phyloP scores from a whole-genome alignment of 2,888 invertebrate species.

The Entomobrya multifasciata region DNA sequence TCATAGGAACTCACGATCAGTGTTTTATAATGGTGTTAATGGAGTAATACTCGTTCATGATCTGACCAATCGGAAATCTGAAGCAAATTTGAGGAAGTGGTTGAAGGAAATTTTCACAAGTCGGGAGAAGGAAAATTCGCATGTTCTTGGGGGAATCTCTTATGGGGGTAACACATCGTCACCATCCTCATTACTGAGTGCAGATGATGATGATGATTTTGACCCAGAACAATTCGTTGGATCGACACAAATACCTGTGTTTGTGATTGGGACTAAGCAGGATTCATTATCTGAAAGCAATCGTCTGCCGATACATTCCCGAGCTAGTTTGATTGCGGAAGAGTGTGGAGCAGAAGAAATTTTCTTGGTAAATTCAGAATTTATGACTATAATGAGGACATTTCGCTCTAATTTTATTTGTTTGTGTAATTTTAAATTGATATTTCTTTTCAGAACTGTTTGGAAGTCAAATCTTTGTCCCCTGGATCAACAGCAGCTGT shows the following conservation, averaged over 20 bases:
- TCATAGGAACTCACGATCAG: constrained; percentile 94
- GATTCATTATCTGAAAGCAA: constrained; percentile 83
- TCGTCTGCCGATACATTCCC: constrained; percentile 77
- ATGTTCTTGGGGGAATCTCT: neutral
- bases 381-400: constrained; percentile 5
- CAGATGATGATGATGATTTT: constrained; percentile 83
- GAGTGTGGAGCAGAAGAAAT: constrained; percentile 97
- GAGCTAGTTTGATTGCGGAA: constrained; percentile 88
- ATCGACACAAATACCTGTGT: constrained; percentile 91
- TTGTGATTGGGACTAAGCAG: constrained; percentile 96
- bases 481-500: constrained; percentile 97
- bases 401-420: neutral
- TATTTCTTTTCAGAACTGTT: constrained; percentile 83
- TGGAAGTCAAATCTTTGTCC: constrained; percentile 89
- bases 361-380: constrained; percentile 85
- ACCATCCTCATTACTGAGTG: constrained; percentile 56
- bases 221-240: constrained; percentile 94
- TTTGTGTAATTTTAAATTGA: neutral
- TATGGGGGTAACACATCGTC: neutral
- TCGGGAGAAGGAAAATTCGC: constrained; percentile 36
- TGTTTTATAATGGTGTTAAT: constrained; percentile 96
- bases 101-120: constrained; percentile 91
- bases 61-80: constrained; percentile 96
- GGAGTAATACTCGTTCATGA: constrained; percentile 98
- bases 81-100: constrained; percentile 96